Evolutionary conservation across 2,888 invertebrate species (phyloP).

Genomic region (Gymnosoma rotundatum): DNA sequence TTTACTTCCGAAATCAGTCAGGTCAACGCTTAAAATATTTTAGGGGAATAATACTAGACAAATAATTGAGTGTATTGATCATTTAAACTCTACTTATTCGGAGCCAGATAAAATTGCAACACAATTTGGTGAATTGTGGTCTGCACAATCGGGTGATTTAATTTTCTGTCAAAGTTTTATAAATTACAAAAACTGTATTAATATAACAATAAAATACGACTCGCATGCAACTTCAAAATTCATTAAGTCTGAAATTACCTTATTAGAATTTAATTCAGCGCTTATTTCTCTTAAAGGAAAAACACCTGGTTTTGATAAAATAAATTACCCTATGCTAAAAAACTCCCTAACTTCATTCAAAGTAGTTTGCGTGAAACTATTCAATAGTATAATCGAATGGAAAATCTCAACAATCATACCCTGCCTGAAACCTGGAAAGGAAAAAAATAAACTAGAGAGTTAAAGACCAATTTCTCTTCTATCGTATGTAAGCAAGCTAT

Average conservation of each 20-base stretch:
- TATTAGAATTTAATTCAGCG: slow-evolving; percentile 8
- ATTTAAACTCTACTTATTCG: background rate
- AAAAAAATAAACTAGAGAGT: background rate
- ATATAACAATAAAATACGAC: background rate
- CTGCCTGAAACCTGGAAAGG: background rate
- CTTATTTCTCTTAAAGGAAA: background rate
- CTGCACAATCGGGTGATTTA: background rate
- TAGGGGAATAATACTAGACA: too few relatives aligned
- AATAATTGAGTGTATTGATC: background rate
- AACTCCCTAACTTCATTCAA: background rate
- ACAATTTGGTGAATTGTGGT: background rate
- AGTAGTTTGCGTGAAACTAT: background rate
- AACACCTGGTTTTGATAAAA: background rate
- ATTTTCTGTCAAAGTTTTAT: slow-evolving; percentile 9
- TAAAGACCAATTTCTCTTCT: background rate
- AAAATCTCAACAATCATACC: background rate
- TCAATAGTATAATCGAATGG: slow-evolving; percentile 7
- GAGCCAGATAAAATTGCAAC: background rate
- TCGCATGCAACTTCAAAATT: background rate
- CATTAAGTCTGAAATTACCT: background rate
- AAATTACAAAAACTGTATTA: background rate
- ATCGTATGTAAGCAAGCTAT: background rate
- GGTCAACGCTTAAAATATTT: too few relatives aligned
- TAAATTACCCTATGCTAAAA: background rate
- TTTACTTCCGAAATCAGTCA: slow-evolving; percentile 2